These are phyloP conservation scores for Phoeniculus purpureus DNA, from an alignment of 2,797 vertebrate species.

Conservation along the genomic window DNA sequence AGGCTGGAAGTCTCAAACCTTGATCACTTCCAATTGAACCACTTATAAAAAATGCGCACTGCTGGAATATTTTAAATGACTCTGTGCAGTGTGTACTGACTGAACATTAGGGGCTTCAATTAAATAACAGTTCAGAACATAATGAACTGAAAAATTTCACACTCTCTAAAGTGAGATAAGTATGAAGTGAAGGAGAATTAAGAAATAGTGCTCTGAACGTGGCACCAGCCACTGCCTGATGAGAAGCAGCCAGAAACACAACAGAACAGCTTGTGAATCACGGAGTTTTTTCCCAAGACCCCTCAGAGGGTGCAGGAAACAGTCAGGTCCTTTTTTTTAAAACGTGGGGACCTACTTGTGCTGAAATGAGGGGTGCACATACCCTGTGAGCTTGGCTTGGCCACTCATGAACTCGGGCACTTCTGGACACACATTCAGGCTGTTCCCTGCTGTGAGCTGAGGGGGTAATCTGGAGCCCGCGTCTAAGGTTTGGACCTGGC, in stretches of 20 bases:
- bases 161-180: constrained; percentile 71
- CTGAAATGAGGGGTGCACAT: neutral
- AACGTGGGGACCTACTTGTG: neutral
- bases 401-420: neutral
- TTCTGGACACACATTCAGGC: neutral
- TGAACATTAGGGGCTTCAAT: constrained; percentile 68
- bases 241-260: constrained; percentile 35
- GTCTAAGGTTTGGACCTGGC: neutral
- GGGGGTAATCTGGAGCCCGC: neutral
- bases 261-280: constrained; percentile 16
- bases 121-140: constrained; percentile 73
- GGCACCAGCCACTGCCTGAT: constrained; percentile 36
- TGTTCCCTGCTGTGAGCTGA: neutral
- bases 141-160: constrained; percentile 76
- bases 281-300: neutral
- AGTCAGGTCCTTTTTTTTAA: neutral
- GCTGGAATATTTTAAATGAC: constrained; percentile 74
- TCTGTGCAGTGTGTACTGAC: constrained; percentile 66
- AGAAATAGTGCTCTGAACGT: constrained; percentile 48
- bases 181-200: constrained; percentile 59
- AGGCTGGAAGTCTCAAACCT: constrained; percentile 65
- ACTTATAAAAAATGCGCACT: constrained; percentile 69
- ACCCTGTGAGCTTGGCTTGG: neutral
- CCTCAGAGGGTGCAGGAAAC: neutral
- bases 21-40: constrained; percentile 69